Evolutionary conservation across 2,797 vertebrate species (phyloP).

Genomic region (Mastacembelus armatus): DNA sequence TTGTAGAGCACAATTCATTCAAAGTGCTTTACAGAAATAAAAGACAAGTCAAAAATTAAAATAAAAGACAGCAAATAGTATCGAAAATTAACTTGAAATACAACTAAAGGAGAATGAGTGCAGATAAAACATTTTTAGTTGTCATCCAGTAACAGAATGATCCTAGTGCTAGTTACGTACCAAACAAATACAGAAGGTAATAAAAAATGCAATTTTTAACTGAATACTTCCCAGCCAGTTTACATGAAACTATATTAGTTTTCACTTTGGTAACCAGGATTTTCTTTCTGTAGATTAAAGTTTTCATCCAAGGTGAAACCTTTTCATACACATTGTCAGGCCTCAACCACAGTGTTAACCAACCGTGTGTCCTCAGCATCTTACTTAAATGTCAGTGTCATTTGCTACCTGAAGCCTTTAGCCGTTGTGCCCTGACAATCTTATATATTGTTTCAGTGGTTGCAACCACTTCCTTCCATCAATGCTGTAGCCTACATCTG

Average conservation of each 20-base stretch:
- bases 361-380: neutral
- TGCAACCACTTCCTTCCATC: slow-evolving; percentile 71
- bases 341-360: slow-evolving; percentile 27
- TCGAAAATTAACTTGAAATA: too few relatives aligned
- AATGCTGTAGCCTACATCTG: neutral
- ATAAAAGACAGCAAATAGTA: too few relatives aligned
- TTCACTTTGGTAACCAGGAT: neutral
- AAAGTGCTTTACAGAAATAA: too few relatives aligned
- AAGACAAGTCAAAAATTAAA: too few relatives aligned
- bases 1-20: too few relatives aligned
- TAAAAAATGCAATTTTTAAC: too few relatives aligned
- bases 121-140: neutral
- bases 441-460: slow-evolving; percentile 29
- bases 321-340: neutral
- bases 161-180: too few relatives aligned
- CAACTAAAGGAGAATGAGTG: too few relatives aligned
- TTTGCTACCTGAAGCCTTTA: slow-evolving; percentile 11
- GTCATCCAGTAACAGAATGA: too few relatives aligned
- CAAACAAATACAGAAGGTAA: too few relatives aligned
- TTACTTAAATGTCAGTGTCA: slow-evolving; percentile 52
- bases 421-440: slow-evolving; percentile 15
- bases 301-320: neutral
- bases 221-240: too few relatives aligned
- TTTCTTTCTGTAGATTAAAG: neutral
- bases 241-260: neutral